Evolutionary conservation across 2,797 vertebrate genomes (phyloP).

Genomic region (Argya squamiceps): DNA sequence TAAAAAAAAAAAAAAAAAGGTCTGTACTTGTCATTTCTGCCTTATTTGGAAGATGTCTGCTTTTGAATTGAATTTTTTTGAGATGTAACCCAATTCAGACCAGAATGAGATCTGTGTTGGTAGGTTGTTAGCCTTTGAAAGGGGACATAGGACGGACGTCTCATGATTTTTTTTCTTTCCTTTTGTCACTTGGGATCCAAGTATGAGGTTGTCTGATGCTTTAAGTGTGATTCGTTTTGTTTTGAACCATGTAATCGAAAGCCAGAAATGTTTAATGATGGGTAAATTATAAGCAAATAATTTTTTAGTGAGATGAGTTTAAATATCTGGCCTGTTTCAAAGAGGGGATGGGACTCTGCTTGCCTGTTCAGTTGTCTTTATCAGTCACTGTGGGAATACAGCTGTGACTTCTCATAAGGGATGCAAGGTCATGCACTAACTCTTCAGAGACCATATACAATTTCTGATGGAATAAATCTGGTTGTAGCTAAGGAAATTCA

Average conservation of each 20-base stretch:
- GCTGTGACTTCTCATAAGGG: slow-evolving; percentile 67
- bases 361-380: slow-evolving; percentile 60
- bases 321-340: slow-evolving; percentile 15
- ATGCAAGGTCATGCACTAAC: slow-evolving; percentile 60
- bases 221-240: not conserved
- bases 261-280: not conserved
- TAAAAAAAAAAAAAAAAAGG: no score
- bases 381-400: slow-evolving; percentile 69
- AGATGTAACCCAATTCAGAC: not conserved
- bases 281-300: not conserved
- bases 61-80: not conserved
- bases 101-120: not conserved
- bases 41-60: not conserved
- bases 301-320: slow-evolving; percentile 19
- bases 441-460: slow-evolving; percentile 65
- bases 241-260: not conserved
- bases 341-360: not conserved
- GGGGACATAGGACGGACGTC: not conserved
- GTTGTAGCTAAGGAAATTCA: slow-evolving; percentile 47
- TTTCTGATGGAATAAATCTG: slow-evolving; percentile 67
- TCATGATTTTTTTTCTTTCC: not conserved
- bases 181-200: not conserved
- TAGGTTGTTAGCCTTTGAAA: not conserved
- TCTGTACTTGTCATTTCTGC: not conserved
- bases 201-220: not conserved